These are phyloP conservation scores for Sipha maydis DNA, from an alignment of 2,888 invertebrate species.

Conservation along the genomic window DNA sequence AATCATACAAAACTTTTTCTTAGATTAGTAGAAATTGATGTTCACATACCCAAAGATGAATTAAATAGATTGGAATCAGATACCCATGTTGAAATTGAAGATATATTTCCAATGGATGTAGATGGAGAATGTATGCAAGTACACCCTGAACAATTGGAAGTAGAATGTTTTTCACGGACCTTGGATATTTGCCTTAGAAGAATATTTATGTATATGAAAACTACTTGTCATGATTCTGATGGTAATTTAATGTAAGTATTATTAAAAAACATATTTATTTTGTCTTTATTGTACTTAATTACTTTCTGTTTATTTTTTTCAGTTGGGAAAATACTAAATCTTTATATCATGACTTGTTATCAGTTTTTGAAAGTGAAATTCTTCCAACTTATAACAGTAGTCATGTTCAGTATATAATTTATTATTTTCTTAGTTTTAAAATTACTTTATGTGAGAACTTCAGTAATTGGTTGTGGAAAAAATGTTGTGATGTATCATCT, in stretches of 20 bases:
- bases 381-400: slow-evolving; percentile 85
- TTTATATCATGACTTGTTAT: slow-evolving; percentile 68
- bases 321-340: slow-evolving; percentile 73
- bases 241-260: slow-evolving; percentile 66
- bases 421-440: slow-evolving; percentile 79
- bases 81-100: slow-evolving; percentile 67
- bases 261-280: not conserved
- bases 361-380: slow-evolving; percentile 80
- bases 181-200: slow-evolving; percentile 83
- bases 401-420: slow-evolving; percentile 82
- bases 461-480: slow-evolving; percentile 78
- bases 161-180: slow-evolving; percentile 71
- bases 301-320: slow-evolving; percentile 66
- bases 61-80: slow-evolving; percentile 71
- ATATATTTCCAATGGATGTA: slow-evolving; percentile 66
- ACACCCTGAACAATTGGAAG: slow-evolving; percentile 69
- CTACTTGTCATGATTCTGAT: slow-evolving; percentile 70
- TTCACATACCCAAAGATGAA: slow-evolving; percentile 74
- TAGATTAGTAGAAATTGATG: slow-evolving; percentile 75
- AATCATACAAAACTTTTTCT: slow-evolving; percentile 62
- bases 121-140: slow-evolving; percentile 68
- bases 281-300: not conserved
- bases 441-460: slow-evolving; percentile 73
- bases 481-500: slow-evolving; percentile 75
- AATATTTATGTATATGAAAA: slow-evolving; percentile 76